Conservation (phyloP, 2,888 invertebrate genomes). For the Onchidella celtica region DNA sequence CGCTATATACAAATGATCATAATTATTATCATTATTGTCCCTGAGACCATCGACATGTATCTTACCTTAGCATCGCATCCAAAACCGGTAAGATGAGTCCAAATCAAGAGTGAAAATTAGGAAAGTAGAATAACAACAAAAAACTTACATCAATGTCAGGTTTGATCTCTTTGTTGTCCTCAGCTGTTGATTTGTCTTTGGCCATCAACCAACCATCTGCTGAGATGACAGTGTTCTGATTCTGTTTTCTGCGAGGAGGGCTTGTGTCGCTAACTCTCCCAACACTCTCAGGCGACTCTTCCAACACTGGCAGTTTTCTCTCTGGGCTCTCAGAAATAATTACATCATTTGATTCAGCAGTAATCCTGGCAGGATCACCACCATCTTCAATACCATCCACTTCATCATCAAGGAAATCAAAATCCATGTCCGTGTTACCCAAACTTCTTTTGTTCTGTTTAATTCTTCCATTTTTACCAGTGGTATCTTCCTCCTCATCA, state of each 20-base stretch:
- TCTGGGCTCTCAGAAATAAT: no score
- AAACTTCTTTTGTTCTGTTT: not conserved
- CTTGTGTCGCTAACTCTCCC: no score
- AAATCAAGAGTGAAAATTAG: not conserved
- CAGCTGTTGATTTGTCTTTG: not conserved
- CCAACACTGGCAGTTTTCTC: no score
- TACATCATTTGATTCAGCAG: no score
- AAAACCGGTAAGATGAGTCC: not conserved
- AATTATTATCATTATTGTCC: no score
- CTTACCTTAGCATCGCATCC: no score
- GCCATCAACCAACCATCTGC: constrained; percentile 6
- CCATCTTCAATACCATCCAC: not conserved
- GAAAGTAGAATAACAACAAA: not conserved
- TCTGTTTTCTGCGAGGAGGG: no score
- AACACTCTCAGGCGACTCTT: no score
- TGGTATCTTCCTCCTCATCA: constrained; percentile 20
- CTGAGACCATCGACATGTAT: no score
- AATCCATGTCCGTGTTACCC: not conserved
- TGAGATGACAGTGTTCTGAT: not conserved
- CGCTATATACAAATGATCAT: no score
- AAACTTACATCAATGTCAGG: constrained; percentile 31
- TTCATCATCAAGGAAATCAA: not conserved
- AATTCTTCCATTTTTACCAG: not conserved
- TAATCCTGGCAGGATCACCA: no score
- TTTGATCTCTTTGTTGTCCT: constrained; percentile 12